Evolutionary conservation across 2,113 vertebrate species (phyloP), one percentile per base, ranked within the genome.

Genomic region (Okapia johnstoni): DNA sequence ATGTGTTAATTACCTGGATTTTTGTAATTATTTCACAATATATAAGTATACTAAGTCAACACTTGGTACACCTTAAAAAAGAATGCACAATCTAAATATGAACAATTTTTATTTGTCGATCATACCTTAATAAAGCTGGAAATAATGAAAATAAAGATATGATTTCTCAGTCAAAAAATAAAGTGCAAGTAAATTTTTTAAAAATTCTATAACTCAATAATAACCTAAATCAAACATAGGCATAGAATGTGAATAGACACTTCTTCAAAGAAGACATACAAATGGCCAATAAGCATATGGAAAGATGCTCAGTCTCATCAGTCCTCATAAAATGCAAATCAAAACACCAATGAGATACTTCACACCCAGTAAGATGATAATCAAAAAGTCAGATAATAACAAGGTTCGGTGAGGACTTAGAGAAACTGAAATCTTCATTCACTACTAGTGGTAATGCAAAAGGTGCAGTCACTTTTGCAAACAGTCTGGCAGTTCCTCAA

Each of bases 321-420:
- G 66, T 95, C 57, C 50, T 55, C 23, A 80, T 50, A 77, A 86
- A 89, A 90, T 28, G 33, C n/a, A 87, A 86, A 77, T 58, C 17
- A 84, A 90, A 76, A 90, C 54, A 79, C 28, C 36, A 63, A 0
- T 90, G 63, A 77, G 28, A 85, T 63, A 48, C 46, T 79, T 85
- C 81, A 91, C 16, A 79, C 6, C 48, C 19, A 21, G 17, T 52
- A 92, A 8, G 19, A 87, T 63, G 60, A 80, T 19, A 79, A 81
- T 46, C 4, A 95, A 92, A 95, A 87, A 70, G 57, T 95, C 88
- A 85, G 36, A 85, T 85, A 79, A 91, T 90, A 77, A 36, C 54
- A 90, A 90, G 40, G 12, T 46, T 86, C 66, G 55, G 14, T 54
- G 16, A 95, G 10, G 43, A 76, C 21, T 1, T 84, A 76, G 54